Conservation (phyloP, 2,797 vertebrate species). For the Poeciliopsis paucimaculata region DNA sequence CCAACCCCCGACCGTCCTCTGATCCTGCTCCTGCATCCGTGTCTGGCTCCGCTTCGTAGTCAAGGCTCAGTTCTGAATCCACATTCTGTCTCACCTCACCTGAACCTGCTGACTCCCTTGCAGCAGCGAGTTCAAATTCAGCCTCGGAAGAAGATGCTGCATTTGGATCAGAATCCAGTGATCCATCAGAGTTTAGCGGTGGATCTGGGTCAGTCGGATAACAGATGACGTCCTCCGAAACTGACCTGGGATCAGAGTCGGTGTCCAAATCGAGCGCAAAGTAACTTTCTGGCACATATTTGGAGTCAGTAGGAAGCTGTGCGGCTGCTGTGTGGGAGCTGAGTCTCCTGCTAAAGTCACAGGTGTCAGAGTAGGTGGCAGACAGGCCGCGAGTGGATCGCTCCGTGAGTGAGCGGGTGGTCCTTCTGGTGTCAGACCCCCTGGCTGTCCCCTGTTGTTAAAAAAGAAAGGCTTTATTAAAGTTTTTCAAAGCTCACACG, state of each 20-base stretch:
- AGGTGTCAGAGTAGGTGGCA: constrained; percentile 19
- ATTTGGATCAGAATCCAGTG: constrained; percentile 62
- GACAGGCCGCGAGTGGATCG: constrained; percentile 34
- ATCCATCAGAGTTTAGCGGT: constrained; percentile 51
- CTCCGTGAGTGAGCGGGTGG: constrained; percentile 40
- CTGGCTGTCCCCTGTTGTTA: constrained; percentile 55
- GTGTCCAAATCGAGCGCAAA: constrained; percentile 56
- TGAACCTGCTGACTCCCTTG: constrained; percentile 41
- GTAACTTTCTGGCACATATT: constrained; percentile 52
- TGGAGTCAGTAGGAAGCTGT: constrained; percentile 43
- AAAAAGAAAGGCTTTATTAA: constrained; percentile 8
- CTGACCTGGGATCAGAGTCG: constrained; percentile 70
- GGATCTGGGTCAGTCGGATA: constrained; percentile 49
- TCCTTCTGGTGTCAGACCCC: constrained; percentile 45
- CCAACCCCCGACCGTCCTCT: constrained; percentile 60
- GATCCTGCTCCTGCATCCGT: constrained; percentile 62
- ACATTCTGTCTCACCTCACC: constrained; percentile 31
- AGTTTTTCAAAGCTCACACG: background rate
- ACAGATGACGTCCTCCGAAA: constrained; percentile 50
- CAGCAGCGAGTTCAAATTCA: constrained; percentile 58
- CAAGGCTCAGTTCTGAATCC: constrained; percentile 68
- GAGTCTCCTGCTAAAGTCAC: constrained; percentile 36
- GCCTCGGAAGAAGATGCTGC: constrained; percentile 68
- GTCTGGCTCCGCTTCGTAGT: constrained; percentile 67
- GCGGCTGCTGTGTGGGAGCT: constrained; percentile 25